A percentile compares a stretch with the other conserved stretches of the same genome.
These are phyloP conservation scores for Ormia ochracea DNA, from an alignment of 2,888 invertebrate species.

Conservation along the genomic window DNA sequence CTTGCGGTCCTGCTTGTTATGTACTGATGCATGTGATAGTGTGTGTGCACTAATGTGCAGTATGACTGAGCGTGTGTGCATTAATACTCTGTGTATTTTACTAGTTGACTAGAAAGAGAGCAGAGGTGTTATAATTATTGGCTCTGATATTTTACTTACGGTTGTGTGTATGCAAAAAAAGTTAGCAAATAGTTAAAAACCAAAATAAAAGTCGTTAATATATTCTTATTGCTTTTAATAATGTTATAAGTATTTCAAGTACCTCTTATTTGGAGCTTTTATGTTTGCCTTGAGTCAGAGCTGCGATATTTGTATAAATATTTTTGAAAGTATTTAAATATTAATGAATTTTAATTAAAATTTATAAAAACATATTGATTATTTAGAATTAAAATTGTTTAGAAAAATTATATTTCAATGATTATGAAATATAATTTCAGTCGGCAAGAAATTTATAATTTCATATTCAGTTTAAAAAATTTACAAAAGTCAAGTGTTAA, in stretches of 20 bases:
- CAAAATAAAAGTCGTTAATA: conserved; percentile 22
- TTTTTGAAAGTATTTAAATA: conserved; percentile 23
- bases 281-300: conserved; percentile 46
- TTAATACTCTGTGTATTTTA: background rate
- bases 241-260: background rate
- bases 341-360: background rate
- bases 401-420: background rate
- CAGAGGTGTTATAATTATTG: conserved; percentile 50
- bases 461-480: no score
- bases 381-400: background rate
- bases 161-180: background rate
- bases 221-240: conserved; percentile 11
- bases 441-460: no score
- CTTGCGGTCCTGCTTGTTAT: background rate
- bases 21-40: background rate
- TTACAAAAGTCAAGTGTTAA: no score
- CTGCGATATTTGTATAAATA: conserved; percentile 9
- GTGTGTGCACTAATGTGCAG: no score
- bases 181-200: background rate
- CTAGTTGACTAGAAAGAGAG: conserved; percentile 43
- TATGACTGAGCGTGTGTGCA: no score
- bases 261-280: background rate
- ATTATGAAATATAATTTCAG: no score
- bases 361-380: background rate
- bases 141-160: background rate